Evolutionary conservation across 1,140 invertebrate genomes (phyloP).

Genomic region (Conus betulinus): DNA sequence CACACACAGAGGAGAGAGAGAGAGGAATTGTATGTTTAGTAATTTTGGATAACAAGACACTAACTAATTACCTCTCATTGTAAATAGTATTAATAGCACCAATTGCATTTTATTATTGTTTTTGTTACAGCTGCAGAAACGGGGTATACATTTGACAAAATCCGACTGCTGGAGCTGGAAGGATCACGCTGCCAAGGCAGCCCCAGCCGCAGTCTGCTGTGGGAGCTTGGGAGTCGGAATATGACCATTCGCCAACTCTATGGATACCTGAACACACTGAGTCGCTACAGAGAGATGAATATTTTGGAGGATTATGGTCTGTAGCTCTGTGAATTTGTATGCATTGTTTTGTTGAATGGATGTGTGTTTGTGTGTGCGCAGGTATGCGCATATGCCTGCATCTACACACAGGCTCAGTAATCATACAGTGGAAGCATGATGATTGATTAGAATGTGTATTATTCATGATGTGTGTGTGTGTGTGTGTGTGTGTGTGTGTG

Average conservation of each 20-base stretch:
- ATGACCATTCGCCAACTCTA: constrained; percentile 53
- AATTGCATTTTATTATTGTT: not conserved
- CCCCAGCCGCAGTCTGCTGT: constrained; percentile 52
- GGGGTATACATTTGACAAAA: constrained; percentile 50
- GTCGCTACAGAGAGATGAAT: constrained; percentile 51
- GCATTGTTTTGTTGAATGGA: no score
- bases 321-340: no score
- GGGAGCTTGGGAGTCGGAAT: constrained; percentile 54
- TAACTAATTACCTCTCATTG: not conserved
- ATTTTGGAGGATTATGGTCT: constrained; percentile 57
- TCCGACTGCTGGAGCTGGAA: constrained; percentile 52
- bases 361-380: no score
- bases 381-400: no score
- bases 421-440: no score
- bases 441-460: no score
- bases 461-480: no score
- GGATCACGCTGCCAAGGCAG: constrained; percentile 47
- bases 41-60: not conserved
- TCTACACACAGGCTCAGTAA: no score
- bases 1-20: no score
- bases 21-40: not conserved
- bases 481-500: no score
- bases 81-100: no score
- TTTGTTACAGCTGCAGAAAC: constrained; percentile 48
- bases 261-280: constrained; percentile 47